Conservation (phyloP, 53 echinoderm and acorn worm genomes). For the Apostichopus leukothele region DNA sequence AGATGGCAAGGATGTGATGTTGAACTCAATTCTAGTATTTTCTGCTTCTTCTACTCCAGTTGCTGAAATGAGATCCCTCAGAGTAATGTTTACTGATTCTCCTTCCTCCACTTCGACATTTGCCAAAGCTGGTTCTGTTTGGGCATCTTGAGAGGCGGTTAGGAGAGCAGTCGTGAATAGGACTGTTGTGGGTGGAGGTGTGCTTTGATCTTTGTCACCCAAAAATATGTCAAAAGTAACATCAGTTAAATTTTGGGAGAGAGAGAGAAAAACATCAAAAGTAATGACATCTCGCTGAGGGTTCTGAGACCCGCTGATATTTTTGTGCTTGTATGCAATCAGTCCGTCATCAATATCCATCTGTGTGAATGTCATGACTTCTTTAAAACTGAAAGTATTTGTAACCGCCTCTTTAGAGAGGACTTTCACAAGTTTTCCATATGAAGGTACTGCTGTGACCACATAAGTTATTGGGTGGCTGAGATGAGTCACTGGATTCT, state of each 20-base stretch:
- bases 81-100: slow-evolving; percentile 64
- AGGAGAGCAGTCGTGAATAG: slow-evolving; percentile 15
- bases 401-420: slow-evolving; percentile 50
- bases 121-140: background rate
- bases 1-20: slow-evolving; percentile 58
- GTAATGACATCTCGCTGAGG: slow-evolving; percentile 56
- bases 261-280: slow-evolving; percentile 69
- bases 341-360: slow-evolving; percentile 61
- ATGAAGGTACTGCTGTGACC: slow-evolving; percentile 54
- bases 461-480: slow-evolving; percentile 74
- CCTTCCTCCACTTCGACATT: slow-evolving; percentile 74
- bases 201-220: slow-evolving; percentile 47
- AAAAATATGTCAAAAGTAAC: slow-evolving; percentile 64
- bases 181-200: slow-evolving; percentile 32
- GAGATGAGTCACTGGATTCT: slow-evolving; percentile 65
- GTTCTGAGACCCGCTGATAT: background rate
- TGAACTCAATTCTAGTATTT: slow-evolving; percentile 60
- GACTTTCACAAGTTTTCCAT: slow-evolving; percentile 77
- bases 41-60: slow-evolving; percentile 50
- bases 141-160: background rate
- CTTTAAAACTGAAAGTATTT: slow-evolving; percentile 53
- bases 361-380: slow-evolving; percentile 75
- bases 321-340: slow-evolving; percentile 76
- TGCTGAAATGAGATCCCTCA: slow-evolving; percentile 58
- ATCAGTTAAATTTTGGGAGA: slow-evolving; percentile 75